A percentile compares a stretch with the other conserved stretches of the same genome.
phyloP scores from a whole-genome alignment of 2,888 invertebrate species.

The Camponotus fellah region DNA sequence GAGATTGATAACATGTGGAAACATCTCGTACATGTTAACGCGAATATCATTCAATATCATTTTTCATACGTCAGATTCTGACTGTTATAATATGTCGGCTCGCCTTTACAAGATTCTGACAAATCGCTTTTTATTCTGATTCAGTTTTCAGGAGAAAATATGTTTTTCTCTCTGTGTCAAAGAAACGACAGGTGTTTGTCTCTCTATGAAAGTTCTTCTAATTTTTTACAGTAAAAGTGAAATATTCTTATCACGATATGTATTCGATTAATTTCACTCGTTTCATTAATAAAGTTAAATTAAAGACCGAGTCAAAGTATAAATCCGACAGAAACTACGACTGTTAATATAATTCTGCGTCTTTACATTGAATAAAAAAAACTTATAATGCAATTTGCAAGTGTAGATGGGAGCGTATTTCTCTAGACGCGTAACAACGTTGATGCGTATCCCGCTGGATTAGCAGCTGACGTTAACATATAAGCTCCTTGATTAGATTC shows the following conservation, averaged over 20 bases:
- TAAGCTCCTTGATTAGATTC: constrained; percentile 18
- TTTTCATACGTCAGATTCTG: not conserved
- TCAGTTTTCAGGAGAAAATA: not conserved
- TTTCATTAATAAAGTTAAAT: not conserved
- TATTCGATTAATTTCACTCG: not conserved
- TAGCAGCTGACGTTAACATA: constrained; percentile 16
- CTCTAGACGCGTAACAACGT: not conserved
- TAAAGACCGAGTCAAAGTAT: not conserved
- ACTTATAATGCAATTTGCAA: constrained; percentile 29
- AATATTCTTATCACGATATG: not conserved
- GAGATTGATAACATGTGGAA: constrained; percentile 2
- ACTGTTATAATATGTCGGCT: not conserved
- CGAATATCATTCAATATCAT: constrained; percentile 23
- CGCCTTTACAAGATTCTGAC: not conserved
- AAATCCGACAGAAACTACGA: not conserved
- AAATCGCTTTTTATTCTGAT: constrained; percentile 12
- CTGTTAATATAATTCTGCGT: not conserved
- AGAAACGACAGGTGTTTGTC: not conserved
- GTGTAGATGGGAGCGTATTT: constrained; percentile 9
- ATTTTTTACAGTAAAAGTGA: not conserved
- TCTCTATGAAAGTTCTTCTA: not conserved
- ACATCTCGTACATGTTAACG: not conserved
- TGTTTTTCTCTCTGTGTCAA: not conserved
- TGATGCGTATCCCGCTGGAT: constrained; percentile 7
- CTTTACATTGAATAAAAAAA: constrained; percentile 26